Evolutionary conservation across 2,888 invertebrate genomes (phyloP).

Genomic region (Limnephilus auricula): DNA sequence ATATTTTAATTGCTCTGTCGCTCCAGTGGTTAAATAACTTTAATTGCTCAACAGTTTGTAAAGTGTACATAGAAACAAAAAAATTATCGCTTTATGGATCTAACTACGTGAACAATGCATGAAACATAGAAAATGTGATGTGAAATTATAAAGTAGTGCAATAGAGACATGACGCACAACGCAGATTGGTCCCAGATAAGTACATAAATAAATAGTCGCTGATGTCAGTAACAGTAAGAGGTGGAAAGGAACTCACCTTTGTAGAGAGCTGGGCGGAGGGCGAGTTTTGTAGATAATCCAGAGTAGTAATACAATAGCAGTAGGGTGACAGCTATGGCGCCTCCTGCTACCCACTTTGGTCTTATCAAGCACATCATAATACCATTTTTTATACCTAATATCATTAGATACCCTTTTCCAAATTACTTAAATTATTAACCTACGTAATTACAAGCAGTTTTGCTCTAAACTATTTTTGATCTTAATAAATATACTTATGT

Average conservation of each 20-base stretch:
- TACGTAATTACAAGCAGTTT: background rate
- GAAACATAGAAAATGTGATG: background rate
- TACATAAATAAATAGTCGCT: background rate
- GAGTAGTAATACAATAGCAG: constrained; percentile 63
- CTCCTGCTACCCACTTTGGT: constrained; percentile 63
- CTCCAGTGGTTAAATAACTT: too few relatives aligned
- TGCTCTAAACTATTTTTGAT: background rate
- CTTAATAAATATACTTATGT: background rate
- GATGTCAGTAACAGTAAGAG: background rate
- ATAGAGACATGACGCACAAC: background rate
- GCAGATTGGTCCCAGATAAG: background rate
- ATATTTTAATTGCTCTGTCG: too few relatives aligned
- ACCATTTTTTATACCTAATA: constrained; percentile 44
- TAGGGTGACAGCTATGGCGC: constrained; percentile 60
- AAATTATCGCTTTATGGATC: background rate
- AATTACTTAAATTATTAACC: constrained; percentile 10
- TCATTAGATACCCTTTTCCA: constrained; percentile 52
- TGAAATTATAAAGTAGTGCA: background rate
- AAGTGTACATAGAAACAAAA: background rate
- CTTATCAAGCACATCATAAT: constrained; percentile 58
- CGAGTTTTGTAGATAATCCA: constrained; percentile 54
- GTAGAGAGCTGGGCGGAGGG: constrained; percentile 51
- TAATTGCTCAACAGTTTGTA: background rate
- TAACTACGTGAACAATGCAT: background rate
- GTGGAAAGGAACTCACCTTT: constrained; percentile 50